phyloP scores from a whole-genome alignment of 2,888 invertebrate species.

The Caenorhabditis sp. region DNA sequence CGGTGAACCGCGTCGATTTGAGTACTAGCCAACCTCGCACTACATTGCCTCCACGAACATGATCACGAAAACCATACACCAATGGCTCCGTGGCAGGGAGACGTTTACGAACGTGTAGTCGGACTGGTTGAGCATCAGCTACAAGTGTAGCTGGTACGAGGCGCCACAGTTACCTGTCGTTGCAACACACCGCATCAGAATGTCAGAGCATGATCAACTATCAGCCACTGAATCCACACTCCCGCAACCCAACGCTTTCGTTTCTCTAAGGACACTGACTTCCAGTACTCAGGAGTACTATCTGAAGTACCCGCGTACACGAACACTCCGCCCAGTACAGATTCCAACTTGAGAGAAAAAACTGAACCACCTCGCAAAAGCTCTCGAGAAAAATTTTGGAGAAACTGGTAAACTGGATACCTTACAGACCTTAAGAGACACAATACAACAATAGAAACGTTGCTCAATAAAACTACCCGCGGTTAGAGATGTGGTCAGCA shows the following conservation, averaged over 20 bases:
- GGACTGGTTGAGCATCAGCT: slow-evolving; percentile 56
- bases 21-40: background rate
- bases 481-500: slow-evolving; percentile 3
- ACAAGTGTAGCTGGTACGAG: background rate
- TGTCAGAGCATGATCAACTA: slow-evolving; percentile 12
- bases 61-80: slow-evolving; percentile 83
- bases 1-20: background rate
- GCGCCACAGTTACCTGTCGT: background rate
- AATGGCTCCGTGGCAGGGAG: slow-evolving; percentile 84
- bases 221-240: background rate
- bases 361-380: background rate
- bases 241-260: background rate
- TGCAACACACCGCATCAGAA: background rate
- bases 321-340: background rate
- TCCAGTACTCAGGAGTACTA: background rate
- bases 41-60: background rate
- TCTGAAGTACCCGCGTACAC: background rate
- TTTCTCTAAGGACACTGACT: background rate
- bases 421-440: no score
- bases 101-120: slow-evolving; percentile 84
- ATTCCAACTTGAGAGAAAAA: background rate
- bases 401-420: no score
- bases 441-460: no score
- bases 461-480: no score
- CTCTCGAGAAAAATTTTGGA: background rate